Evolutionary conservation across 37 sponge, comb jelly and placozoan species (phyloP).

Genomic region (Halisarca cf. caerulea): DNA sequence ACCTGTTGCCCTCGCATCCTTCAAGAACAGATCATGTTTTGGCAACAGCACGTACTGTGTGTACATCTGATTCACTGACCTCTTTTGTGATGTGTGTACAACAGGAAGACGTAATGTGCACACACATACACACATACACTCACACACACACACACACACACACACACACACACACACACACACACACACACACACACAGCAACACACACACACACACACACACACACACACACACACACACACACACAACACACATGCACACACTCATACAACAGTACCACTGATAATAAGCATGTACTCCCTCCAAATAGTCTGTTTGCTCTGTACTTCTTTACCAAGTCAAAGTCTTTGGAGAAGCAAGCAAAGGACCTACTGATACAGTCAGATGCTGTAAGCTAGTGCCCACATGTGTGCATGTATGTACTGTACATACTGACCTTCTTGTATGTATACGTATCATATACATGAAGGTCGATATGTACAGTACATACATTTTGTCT

Average conservation of each 20-base stretch:
- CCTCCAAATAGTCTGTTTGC: background rate
- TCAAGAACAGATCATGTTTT: too few relatives aligned
- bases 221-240: constrained; percentile 19
- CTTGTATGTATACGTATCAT: too few relatives aligned
- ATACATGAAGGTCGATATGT: too few relatives aligned
- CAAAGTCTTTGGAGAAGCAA: background rate
- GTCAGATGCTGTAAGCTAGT: background rate
- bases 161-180: background rate
- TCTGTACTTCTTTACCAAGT: background rate
- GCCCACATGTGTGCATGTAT: too few relatives aligned
- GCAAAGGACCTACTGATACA: background rate
- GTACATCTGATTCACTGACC: too few relatives aligned
- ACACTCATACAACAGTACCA: too few relatives aligned
- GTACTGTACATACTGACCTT: too few relatives aligned
- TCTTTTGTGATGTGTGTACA: background rate
- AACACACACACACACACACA: constrained; percentile 32
- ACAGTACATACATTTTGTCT: too few relatives aligned
- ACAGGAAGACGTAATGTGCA: background rate
- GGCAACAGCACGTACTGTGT: too few relatives aligned
- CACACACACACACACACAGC: constrained; percentile 25
- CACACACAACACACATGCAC: constrained; percentile 15
- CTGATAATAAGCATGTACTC: background rate
- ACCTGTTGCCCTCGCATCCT: too few relatives aligned
- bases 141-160: constrained; percentile 23
- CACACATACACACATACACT: background rate